Base-by-base conservation (phyloP, 2,888 invertebrate species). In the Leptinotarsa peninsularis region DNA sequence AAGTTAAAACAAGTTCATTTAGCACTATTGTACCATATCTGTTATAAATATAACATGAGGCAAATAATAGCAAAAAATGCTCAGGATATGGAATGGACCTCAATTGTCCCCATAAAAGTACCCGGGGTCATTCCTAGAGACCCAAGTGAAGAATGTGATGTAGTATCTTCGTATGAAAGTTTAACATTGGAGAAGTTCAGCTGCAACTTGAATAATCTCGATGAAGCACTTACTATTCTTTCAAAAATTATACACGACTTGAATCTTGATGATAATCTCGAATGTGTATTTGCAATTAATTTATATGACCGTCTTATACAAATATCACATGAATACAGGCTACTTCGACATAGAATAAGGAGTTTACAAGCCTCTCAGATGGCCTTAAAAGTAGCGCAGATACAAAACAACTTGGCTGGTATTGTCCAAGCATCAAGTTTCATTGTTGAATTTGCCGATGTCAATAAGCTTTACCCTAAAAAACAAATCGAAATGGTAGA, bases 141-240 rank as follows among this genome's bases (percentile, higher is more conserved):
- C 79, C 82, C 82, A 17, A 84, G 83, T 52, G 84, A 85, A 67
- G 81, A 83, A 78, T 86, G 84, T 71, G 86, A 86, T 78, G 77
- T 85, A 66, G 81, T 84, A 14, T 82, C 85, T 7, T 81, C 82
- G 5, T 85, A 83, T 69, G 80, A 83, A 50, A 80, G 81, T 75
- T 82, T 86, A 49, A 81, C 78, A 54, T 70, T 86, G 4, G 81
- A 83, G 21, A 77, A 78, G 66, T 79, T 80, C 49, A 66, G 60
- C 5, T 49, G 21, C 63, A 76, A 81, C 33, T 76, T 83, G 72
- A 76, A 83, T 58, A 74, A 80, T 77, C 77, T 86, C 56, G 80
- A 81, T 70, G 78, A 77, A 67, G 80, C 83, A 1, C 71, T 84
- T 14, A 66, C 76, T 54, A 43, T 80, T 23, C 80, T 84, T 63